Evolutionary conservation across 2,797 vertebrate species (phyloP), one percentile per base, ranked within the genome.

Genomic region (Simalia tracyae): DNA sequence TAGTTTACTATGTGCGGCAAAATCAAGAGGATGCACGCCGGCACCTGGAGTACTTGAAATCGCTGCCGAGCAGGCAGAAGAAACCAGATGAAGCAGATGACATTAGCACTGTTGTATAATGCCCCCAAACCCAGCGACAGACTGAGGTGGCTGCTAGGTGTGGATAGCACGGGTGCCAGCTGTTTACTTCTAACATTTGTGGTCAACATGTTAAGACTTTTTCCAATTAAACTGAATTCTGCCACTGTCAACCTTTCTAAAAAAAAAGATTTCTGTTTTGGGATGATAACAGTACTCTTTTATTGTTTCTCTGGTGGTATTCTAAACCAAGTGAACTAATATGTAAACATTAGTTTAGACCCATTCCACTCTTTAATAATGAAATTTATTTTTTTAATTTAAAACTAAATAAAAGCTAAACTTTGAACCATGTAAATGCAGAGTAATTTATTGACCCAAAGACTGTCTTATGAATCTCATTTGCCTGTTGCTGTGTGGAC

Each of bases 41-140:
- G 86, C 99, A 99, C 98, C 98, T 99, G 90, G 99, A 99, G 98
- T 99, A 99, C 98, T 99, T 99, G 97, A 99, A 99, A 98, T 99
- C 99, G 90, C 98, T 99, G 95, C 99, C 99, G 84, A 99, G 99
- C 97, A 99, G 99, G 97, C 99, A 99, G 97, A 99, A 99, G 98
- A 99, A 99, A 97, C 98, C 99, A 0, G 99, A 99, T 0, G 99
- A 99, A 93, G 98, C 98, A 0, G 99, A 99, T 90, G 99, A 99
- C 96, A 99, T 99, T 94, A 99, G 99, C 98, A 99, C 99, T 97
- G 99, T 99, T 95, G 99, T 99, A 98, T 99, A 98, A 98, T 94
- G 86, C 92, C 93, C 19, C 88, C 57, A 85, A 90, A 84, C 88
- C 90, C 86, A 93, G 89, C 87, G 94, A 96, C 95, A 93, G 93